Percentiles rank a stretch among this genome's conserved stretches.
These are phyloP conservation scores for Magallana angulata DNA, from an alignment of 1,140 invertebrate species.

Conservation along the genomic window DNA sequence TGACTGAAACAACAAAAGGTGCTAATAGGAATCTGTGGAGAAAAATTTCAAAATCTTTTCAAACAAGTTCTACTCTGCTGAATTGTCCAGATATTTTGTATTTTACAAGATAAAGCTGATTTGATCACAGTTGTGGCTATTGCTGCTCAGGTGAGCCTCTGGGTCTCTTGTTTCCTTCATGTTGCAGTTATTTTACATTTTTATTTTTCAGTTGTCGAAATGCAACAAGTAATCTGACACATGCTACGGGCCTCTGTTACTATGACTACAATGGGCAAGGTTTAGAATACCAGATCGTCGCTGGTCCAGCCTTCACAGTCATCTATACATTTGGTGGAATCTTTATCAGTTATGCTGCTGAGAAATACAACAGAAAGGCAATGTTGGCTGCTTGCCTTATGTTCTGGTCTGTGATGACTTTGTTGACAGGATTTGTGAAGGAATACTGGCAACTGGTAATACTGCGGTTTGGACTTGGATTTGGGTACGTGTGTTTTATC, in stretches of 20 bases:
- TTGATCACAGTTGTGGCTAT: no score
- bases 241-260: conserved; percentile 85
- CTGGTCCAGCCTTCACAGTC: conserved; percentile 94
- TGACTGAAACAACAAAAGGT: no score
- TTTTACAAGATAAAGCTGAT: no score
- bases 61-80: no score
- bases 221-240: conserved; percentile 72
- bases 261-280: conserved; percentile 96
- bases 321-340: conserved; percentile 93
- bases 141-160: no score
- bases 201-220: conserved; percentile 36
- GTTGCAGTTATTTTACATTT: no score
- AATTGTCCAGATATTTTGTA: no score
- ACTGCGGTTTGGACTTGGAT: conserved; percentile 90
- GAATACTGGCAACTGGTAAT: conserved; percentile 94
- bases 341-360: conserved; percentile 90
- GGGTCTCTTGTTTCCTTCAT: no score
- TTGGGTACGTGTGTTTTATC: conserved; percentile 83
- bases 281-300: conserved; percentile 93
- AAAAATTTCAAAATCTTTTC: no score
- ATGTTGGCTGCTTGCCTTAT: conserved; percentile 88
- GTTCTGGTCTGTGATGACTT: conserved; percentile 89
- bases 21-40: no score
- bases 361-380: conserved; percentile 86
- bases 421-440: conserved; percentile 91